Evolutionary conservation across 2,888 invertebrate genomes (phyloP).

Genomic region (Protophormia terraenovae): DNA sequence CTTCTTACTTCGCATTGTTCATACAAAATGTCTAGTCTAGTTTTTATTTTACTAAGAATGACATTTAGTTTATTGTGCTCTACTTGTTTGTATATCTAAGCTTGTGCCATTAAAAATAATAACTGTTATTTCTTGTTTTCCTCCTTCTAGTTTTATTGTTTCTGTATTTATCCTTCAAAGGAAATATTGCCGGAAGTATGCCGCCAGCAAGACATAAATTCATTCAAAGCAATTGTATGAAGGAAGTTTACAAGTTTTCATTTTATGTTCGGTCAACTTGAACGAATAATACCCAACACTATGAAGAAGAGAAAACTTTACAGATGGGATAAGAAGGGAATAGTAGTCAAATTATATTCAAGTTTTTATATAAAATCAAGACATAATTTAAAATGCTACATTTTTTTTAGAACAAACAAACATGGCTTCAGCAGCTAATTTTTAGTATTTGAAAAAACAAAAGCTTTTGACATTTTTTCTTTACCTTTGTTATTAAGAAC

Average conservation of each 20-base stretch:
- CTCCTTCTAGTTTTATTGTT: slow-evolving; percentile 23
- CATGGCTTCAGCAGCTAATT: no score
- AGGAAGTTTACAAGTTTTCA: slow-evolving; percentile 6
- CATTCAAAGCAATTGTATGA: background rate
- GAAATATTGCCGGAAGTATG: slow-evolving; percentile 19
- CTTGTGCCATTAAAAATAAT: slow-evolving; percentile 48
- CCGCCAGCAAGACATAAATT: slow-evolving; percentile 28
- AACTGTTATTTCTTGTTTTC: slow-evolving; percentile 52
- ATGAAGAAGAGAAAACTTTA: background rate
- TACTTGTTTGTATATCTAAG: slow-evolving; percentile 8
- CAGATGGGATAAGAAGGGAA: no score
- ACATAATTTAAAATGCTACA: no score
- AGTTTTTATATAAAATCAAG: no score
- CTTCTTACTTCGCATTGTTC: background rate
- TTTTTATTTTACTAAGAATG: slow-evolving; percentile 30
- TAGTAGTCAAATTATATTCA: no score
- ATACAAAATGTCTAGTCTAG: background rate
- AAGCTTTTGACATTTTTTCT: no score
- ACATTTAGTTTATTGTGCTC: slow-evolving; percentile 32
- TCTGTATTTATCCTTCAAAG: slow-evolving; percentile 17
- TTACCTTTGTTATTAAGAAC: no score
- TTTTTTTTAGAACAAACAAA: no score
- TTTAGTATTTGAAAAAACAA: no score
- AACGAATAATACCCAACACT: background rate
- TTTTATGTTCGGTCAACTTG: background rate